Evolutionary conservation across 2,797 vertebrate genomes (phyloP), one percentile per base, ranked within the genome.

Genomic region (Labeo calbasu): DNA sequence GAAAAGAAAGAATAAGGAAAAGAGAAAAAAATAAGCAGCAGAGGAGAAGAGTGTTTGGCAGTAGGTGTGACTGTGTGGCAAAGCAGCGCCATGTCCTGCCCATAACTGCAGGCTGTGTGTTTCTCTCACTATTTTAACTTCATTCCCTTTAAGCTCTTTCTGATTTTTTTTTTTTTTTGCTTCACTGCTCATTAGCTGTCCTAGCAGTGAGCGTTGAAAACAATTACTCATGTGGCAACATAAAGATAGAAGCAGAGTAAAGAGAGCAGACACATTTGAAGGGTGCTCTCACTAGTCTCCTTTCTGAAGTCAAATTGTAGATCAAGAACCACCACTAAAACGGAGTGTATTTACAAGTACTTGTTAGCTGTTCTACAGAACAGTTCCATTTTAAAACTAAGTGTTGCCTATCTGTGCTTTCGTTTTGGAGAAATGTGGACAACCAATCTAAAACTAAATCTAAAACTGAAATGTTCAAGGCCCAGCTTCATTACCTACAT

Each of bases 61-160:
- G 40, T 57, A 50, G 8, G 50, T 32, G 63, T 75, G 73, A 48
- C 77, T 21, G 51, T 69, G 73, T 69, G 55, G 63, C 46, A 81
- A 76, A 85, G 72, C 59, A 80, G 68, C 21, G 55, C 36, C 55
- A 23, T 61, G 55, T 79, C 79, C 55, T 59, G 61, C 53, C 53
- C 57, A 83, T 76, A 84, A 85, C 69, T 80, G 70, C 66, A 86
- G 83, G 75, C 81, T 89, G 82, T 77, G 61, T 59, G 13, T 61
- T 76, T 78, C 70, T 81, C 48, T 21, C 68, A 32, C 55, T 21
- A 50, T 79, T 69, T 85, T n/a, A 25, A 25, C 57, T 83, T 86
- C 65, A 63, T 77, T 57, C 68, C 61, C 46, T 55, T 61, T 55
- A n/a, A 46, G 32, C 11, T 40, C 59, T 71, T 40, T 19, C 21